Evolutionary conservation across 2,888 invertebrate species (phyloP), one percentile per base, ranked within the genome.

Genomic region (Erpobdella octoculata): DNA sequence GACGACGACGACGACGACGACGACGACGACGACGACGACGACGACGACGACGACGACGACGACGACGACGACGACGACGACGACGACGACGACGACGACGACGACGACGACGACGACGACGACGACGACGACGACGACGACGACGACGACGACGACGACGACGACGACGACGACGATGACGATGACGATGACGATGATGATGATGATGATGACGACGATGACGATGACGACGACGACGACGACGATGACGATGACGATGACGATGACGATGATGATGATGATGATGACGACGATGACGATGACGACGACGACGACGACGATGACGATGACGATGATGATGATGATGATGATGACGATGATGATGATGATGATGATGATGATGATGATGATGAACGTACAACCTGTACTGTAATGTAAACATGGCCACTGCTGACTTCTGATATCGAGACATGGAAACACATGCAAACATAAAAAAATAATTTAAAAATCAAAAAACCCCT

Each of bases 221-320:
- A 74, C 68, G 73, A 74, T 73, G 73, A 74, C 70, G 70, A 74
- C 70, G 73, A 73, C 74, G 73, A 74, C 74, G 68, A 74, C 74
- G 73, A 74, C 74, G 73, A 74, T 73, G 73, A 70, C 74, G 73
- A 74, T 73, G 73, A 74, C 74, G 73, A 74, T 73, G 73, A 74
- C 74, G 73, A 73, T 73, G 73, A 70, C 70, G 61, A 35, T 71
- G 53, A 28, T 66, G 67, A 37, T 53, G 48, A 35, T 71, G 73
- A 37, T 67, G 70, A 59, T 73, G 53, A 72, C 72, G 31, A 71
- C 25, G 66, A 36, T 65, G 65, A 65, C 35, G 65, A 65, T 65
- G 65, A 65, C 35, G 65, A 65, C 35, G 65, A 65, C 35, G 65
- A 65, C 35, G 65, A 65, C 35, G 65, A 65, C 35, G 65, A 65